Percentiles rank a stretch among this genome's conserved stretches.
Evolutionary conservation across 2,888 invertebrate genomes (phyloP).

Genomic region (Muschampia plurimacula): DNA sequence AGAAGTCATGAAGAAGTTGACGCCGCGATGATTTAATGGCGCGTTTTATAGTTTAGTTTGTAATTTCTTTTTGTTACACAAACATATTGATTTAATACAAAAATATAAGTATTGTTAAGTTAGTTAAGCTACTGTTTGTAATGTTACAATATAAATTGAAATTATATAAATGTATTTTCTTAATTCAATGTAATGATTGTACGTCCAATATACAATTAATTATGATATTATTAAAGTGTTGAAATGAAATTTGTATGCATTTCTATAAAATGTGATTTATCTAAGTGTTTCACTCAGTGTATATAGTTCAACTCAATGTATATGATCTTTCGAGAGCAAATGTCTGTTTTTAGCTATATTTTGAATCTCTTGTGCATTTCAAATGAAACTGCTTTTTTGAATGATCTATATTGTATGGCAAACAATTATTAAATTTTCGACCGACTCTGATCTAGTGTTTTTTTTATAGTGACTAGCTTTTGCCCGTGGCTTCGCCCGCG

Average conservation of each 20-base stretch:
- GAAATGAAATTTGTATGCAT: conserved; percentile 64
- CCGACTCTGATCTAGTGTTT: conserved; percentile 48
- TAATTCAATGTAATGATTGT: conserved; percentile 68
- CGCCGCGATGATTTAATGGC: conserved; percentile 8
- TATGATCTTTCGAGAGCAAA: conserved; percentile 66
- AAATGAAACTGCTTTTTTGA: conserved; percentile 76
- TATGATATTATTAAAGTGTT: conserved; percentile 56
- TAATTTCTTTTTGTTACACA: conserved; percentile 37
- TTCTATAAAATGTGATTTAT: conserved; percentile 69
- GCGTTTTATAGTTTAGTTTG: conserved; percentile 23
- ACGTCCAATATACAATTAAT: conserved; percentile 78
- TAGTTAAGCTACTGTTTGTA: conserved; percentile 74
- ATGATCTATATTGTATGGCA: conserved; percentile 71
- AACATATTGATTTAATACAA: conserved; percentile 36
- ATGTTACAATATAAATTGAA: conserved; percentile 64
- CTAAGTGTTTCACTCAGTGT: conserved; percentile 63
- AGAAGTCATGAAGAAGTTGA: conserved; percentile 20
- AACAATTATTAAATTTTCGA: conserved; percentile 77
- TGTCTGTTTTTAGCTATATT: conserved; percentile 67
- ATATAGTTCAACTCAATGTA: conserved; percentile 56
- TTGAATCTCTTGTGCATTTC: conserved; percentile 83
- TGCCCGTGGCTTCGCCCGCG: too few relatives aligned
- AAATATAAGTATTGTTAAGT: conserved; percentile 65
- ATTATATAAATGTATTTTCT: conserved; percentile 68
- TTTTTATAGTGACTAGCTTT: conserved; percentile 39